These are phyloP conservation scores for Drosophila tripunctata DNA, from an alignment of 2,888 invertebrate species.

Conservation along the genomic window DNA sequence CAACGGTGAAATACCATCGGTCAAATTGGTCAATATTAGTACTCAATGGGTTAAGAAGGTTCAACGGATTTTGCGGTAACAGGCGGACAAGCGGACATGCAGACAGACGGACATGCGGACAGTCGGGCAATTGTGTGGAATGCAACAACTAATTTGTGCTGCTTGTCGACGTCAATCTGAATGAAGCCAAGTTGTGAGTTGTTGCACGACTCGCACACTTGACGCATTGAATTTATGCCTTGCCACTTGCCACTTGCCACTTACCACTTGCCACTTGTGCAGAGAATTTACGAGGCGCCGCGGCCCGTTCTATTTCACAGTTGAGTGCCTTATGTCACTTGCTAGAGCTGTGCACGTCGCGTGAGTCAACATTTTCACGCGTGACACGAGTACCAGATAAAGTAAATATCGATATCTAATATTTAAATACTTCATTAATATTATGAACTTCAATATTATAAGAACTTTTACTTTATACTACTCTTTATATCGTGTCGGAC, in stretches of 20 bases:
- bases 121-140: conserved; percentile 1
- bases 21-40: not conserved
- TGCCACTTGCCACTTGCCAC: conserved; percentile 23
- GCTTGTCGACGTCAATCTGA: conserved; percentile 56
- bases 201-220: conserved; percentile 42
- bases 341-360: conserved; percentile 21
- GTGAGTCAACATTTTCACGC: not conserved
- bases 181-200: conserved; percentile 15
- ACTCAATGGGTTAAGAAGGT: not conserved
- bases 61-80: conserved; percentile 3
- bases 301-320: conserved; percentile 36
- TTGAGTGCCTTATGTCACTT: conserved; percentile 40
- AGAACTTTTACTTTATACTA: not conserved
- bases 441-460: no score
- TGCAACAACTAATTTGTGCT: conserved; percentile 46
- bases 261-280: conserved; percentile 19
- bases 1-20: no score
- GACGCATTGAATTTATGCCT: conserved; percentile 58
- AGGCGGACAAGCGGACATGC: not conserved
- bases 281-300: conserved; percentile 48
- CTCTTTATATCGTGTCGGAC: not conserved
- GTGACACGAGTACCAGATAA: not conserved
- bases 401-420: no score
- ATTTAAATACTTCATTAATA: no score
- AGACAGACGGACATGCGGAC: not conserved